Percentiles rank a stretch among this genome's conserved stretches.
Evolutionary conservation across 2,113 vertebrate genomes (phyloP).

Genomic region (Noctilio leporinus): DNA sequence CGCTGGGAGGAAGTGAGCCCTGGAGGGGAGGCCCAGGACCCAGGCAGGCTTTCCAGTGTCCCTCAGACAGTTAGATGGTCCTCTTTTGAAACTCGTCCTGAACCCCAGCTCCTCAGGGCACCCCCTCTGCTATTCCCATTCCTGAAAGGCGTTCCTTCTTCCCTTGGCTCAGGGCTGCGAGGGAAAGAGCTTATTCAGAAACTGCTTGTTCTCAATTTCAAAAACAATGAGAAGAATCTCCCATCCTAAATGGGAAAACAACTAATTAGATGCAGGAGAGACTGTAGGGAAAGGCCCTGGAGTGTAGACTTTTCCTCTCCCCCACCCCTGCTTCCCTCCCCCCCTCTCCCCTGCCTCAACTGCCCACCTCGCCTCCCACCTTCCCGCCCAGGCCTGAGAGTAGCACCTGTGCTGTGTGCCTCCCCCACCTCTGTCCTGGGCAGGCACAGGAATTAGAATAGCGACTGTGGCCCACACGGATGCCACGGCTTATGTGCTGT

Average conservation of each 20-base stretch:
- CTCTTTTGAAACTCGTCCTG: constrained; percentile 15
- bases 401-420: not conserved
- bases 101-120: not conserved
- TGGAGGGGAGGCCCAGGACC: not conserved
- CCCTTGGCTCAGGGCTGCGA: not conserved
- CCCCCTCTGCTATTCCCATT: not conserved
- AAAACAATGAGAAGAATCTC: not conserved
- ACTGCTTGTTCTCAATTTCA: not conserved
- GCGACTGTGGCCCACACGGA: too few relatives aligned
- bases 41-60: not conserved
- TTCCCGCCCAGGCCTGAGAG: not conserved
- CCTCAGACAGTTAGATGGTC: not conserved
- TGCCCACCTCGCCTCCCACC: too few relatives aligned
- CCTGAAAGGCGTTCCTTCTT: not conserved
- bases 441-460: not conserved
- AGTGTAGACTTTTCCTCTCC: not conserved
- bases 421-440: not conserved
- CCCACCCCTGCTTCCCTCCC: fast-evolving
- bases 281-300: not conserved
- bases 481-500: not conserved
- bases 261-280: not conserved
- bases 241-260: not conserved
- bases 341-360: fast-evolving
- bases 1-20: not conserved
- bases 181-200: not conserved